phyloP scores from a whole-genome alignment of 2,113 vertebrate genomes.

The Coptodon rendalli region DNA sequence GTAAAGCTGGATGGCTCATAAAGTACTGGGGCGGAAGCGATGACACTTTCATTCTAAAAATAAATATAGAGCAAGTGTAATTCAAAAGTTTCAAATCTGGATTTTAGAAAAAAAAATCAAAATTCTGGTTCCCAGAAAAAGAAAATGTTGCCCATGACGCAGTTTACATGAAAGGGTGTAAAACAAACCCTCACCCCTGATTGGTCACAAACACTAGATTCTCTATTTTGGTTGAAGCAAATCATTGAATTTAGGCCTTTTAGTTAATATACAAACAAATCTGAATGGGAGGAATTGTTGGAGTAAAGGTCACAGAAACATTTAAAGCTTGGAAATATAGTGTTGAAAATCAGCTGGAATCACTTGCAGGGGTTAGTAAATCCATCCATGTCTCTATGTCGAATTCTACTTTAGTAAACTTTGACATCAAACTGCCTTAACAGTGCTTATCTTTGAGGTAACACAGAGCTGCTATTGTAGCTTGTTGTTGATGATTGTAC shows the following conservation, averaged over 20 bases:
- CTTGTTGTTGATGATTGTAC: background rate
- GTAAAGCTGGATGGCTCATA: background rate
- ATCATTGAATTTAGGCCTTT: background rate
- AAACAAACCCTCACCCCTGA: background rate
- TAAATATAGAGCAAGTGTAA: background rate
- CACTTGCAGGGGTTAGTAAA: background rate
- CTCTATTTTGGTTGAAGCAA: background rate
- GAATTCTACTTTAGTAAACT: background rate
- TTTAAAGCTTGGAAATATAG: background rate
- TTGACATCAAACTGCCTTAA: background rate
- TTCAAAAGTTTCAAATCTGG: background rate
- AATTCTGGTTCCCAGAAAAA: background rate
- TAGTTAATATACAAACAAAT: background rate
- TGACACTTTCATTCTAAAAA: rapidly evolving
- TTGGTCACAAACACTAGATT: background rate
- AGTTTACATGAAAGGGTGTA: background rate
- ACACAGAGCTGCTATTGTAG: background rate
- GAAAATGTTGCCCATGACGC: background rate
- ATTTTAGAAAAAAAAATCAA: rapidly evolving
- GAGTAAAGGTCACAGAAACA: background rate
- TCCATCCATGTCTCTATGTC: background rate
- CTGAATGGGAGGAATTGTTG: background rate
- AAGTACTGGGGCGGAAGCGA: background rate
- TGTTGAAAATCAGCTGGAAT: background rate
- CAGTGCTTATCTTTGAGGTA: background rate